Evolutionary conservation across 2,113 vertebrate species (phyloP).

Genomic region (Regulus satrapa): DNA sequence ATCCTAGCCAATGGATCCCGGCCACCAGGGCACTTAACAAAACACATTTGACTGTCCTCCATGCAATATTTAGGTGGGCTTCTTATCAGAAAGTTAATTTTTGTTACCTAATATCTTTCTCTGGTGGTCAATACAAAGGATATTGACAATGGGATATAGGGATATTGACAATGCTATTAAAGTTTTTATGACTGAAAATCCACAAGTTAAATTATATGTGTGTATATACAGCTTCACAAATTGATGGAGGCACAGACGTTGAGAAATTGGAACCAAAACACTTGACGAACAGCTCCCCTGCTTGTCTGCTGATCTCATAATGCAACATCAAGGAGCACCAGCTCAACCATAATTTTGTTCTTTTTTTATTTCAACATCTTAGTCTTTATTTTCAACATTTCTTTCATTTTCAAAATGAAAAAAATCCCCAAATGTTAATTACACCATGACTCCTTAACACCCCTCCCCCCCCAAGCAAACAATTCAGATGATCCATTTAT

Average conservation of each 20-base stretch:
- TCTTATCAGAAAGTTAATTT: background rate
- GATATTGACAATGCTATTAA: background rate
- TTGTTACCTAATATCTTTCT: background rate
- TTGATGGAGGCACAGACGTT: background rate
- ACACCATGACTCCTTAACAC: background rate
- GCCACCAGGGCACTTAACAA: constrained; percentile 45
- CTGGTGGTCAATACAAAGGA: background rate
- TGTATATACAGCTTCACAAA: background rate
- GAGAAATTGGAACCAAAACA: background rate
- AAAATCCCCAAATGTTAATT: background rate
- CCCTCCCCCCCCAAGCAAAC: background rate
- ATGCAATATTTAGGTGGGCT: constrained; percentile 26
- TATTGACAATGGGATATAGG: background rate
- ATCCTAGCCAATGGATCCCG: constrained; percentile 42
- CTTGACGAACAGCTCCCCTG: background rate
- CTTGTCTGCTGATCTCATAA: background rate
- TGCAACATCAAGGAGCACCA: background rate
- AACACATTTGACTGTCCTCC: background rate
- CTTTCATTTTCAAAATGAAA: background rate
- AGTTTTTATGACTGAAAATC: background rate
- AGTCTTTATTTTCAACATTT: background rate
- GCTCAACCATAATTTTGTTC: background rate
- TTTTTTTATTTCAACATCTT: background rate
- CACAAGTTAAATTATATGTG: background rate
- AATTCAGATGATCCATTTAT: background rate